phyloP scores from a whole-genome alignment of 2,113 vertebrate genomes.

The Acanthochromis polyacanthus region DNA sequence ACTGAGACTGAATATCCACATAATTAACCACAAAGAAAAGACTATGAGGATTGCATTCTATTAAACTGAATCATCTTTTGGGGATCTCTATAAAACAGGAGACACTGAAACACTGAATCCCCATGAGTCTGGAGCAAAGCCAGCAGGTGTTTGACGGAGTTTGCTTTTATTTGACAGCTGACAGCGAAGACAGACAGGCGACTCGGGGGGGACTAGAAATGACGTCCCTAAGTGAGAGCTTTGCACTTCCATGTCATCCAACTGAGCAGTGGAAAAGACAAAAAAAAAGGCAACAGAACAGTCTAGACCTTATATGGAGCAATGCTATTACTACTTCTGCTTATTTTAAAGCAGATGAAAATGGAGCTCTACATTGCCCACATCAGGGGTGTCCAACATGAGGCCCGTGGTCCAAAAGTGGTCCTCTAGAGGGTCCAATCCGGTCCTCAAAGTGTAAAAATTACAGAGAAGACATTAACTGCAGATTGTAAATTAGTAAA shows the following conservation, averaged over 20 bases:
- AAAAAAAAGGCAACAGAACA: background rate
- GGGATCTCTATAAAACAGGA: background rate
- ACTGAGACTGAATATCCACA: background rate
- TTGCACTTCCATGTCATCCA: background rate
- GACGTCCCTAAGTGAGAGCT: background rate
- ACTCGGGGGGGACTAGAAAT: background rate
- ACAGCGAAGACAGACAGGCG: background rate
- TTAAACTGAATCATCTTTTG: background rate
- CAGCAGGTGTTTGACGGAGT: slow-evolving; percentile 12
- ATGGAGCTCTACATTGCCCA: too few relatives aligned
- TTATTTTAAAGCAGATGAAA: too few relatives aligned
- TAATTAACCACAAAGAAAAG: background rate
- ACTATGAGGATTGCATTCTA: background rate
- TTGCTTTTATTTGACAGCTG: background rate
- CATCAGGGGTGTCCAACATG: too few relatives aligned
- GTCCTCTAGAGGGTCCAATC: too few relatives aligned
- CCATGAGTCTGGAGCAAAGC: background rate
- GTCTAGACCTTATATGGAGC: background rate
- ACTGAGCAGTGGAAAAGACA: background rate
- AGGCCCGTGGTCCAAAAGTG: too few relatives aligned
- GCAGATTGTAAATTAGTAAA: too few relatives aligned
- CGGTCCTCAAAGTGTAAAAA: too few relatives aligned
- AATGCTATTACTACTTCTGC: too few relatives aligned
- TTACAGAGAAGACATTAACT: too few relatives aligned
- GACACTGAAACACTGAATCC: background rate